Evolutionary conservation across 2,888 invertebrate species (phyloP), one percentile per base, ranked within the genome.

Genomic region (Furcula furcula): DNA sequence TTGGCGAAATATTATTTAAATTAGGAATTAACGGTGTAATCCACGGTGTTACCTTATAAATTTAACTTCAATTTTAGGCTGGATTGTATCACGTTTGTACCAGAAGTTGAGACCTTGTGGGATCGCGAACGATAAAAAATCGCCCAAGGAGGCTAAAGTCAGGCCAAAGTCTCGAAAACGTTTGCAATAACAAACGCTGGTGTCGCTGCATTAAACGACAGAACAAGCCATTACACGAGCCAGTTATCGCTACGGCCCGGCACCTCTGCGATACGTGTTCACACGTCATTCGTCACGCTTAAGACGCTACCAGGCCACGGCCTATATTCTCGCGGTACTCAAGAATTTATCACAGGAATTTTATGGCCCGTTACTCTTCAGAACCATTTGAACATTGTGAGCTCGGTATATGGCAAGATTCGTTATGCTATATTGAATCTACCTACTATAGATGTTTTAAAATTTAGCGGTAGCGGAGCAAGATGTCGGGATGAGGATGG

Each of bases 181-280:
- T 27, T 29, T 3, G 3, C 4, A 31, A 36, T 10, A 22, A 40
- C 22, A 22, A 22, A 22, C 10, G 11, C 11, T 11, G 26, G 26
- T 32, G 32, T 13, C 7, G 7, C 19, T 2, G 7, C 12, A 3
- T 50, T 50, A 37, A 44, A 45, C 25, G 55, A 36, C 55, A 49
- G 43, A 44, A 54, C n/a, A n/a, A 50, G 40, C 50, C 34, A 50
- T 50, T 23, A 50, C 55, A 50, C 45, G 51, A 31, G 34, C 40
- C 55, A 50, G 46, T 50, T 55, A 44, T 36, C 46, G 45, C 50
- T 14, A 16, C 20, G 23, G 7, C 19, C 29, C 27, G 11, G 20
- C 34, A 29, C 34, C 34, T 34, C 29, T 9, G 23, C 13, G 43
- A 23, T 44, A 48, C 34, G 50, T 42, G 42, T 54, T 48, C 43